Evolutionary conservation across 1,140 invertebrate genomes (phyloP).

Genomic region (Cotesia chilonis): DNA sequence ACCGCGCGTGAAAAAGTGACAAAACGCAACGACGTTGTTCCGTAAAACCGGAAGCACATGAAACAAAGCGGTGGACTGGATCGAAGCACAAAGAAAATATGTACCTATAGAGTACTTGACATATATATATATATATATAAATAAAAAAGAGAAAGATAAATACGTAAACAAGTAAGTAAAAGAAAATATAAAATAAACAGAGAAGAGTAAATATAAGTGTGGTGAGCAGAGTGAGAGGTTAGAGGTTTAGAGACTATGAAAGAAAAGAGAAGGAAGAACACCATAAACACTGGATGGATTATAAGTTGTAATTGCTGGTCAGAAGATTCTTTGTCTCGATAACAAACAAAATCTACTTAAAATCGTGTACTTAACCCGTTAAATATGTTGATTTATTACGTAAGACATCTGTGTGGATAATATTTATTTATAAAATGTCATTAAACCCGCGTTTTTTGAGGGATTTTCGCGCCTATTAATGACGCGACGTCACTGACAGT

Average conservation of each 20-base stretch:
- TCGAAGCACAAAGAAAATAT: no score
- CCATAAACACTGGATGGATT: conserved; percentile 43
- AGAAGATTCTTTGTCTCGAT: no score
- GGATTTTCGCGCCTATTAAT: conserved; percentile 40
- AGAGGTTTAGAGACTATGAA: conserved; percentile 25
- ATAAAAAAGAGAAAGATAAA: conserved; percentile 16
- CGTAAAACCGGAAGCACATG: no score
- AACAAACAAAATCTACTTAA: no score
- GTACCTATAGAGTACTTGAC: no score
- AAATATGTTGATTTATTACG: neutral
- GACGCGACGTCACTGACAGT: conserved; percentile 50
- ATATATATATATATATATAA: neutral
- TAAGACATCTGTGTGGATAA: neutral
- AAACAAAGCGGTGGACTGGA: no score
- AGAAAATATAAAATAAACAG: conserved; percentile 31
- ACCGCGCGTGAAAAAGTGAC: no score
- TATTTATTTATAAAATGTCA: neutral
- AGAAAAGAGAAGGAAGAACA: conserved; percentile 29
- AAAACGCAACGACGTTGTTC: no score
- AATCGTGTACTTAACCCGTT: no score
- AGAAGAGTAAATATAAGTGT: conserved; percentile 32
- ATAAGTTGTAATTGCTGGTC: no score
- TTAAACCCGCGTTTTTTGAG: conserved; percentile 10
- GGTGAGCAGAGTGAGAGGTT: conserved; percentile 39
- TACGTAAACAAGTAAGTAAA: conserved; percentile 33